phyloP scores from a whole-genome alignment of 1,140 invertebrate species.

The Magallana ariakensis region DNA sequence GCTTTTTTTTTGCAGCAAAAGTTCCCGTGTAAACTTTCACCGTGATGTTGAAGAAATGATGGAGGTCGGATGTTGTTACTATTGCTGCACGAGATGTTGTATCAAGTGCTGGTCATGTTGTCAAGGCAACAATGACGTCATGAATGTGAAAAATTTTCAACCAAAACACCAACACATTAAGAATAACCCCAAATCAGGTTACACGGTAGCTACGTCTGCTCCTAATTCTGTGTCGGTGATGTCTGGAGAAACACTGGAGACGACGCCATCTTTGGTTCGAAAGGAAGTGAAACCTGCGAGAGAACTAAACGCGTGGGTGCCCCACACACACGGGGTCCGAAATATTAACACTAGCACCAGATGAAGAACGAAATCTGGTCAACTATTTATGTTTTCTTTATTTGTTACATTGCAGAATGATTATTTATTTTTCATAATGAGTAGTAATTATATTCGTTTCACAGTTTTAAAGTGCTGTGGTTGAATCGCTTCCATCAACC shows the following conservation, averaged over 20 bases:
- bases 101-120: constrained; percentile 15
- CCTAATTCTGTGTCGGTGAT: constrained; percentile 1
- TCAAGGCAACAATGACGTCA: background rate
- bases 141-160: background rate
- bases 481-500: too few relatives aligned
- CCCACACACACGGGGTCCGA: background rate
- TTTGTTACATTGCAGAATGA: too few relatives aligned
- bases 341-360: constrained; percentile 33
- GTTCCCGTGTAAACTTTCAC: background rate
- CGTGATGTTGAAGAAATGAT: background rate
- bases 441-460: too few relatives aligned
- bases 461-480: too few relatives aligned
- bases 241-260: background rate
- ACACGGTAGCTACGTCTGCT: background rate
- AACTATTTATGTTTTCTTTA: too few relatives aligned
- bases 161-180: background rate
- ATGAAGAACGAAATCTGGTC: background rate
- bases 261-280: background rate
- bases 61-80: constrained; percentile 19
- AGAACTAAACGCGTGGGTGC: constrained; percentile 21
- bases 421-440: too few relatives aligned
- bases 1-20: background rate
- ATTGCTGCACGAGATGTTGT: constrained; percentile 13
- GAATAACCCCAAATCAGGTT: background rate
- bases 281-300: constrained; percentile 20